Percentiles rank a stretch among this genome's conserved stretches.
phyloP scores from a whole-genome alignment of 2,797 vertebrate genomes.

The Epinephelus awoara region DNA sequence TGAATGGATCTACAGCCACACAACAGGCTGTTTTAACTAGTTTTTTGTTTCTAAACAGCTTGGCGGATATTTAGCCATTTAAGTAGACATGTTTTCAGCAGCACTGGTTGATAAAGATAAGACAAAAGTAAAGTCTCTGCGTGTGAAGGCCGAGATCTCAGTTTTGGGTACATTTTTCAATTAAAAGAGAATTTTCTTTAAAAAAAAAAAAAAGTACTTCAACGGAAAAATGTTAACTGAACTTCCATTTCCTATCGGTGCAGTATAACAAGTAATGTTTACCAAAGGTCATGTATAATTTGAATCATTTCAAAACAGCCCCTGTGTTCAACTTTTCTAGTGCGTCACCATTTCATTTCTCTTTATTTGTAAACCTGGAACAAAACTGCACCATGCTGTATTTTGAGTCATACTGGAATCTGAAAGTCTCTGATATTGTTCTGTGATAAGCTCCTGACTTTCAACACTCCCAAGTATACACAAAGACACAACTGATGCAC shows the following conservation, averaged over 20 bases:
- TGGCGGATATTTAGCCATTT: not conserved
- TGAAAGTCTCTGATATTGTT: conserved; percentile 39
- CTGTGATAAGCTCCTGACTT: conserved; percentile 28
- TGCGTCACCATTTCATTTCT: conserved; percentile 23
- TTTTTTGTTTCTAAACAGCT: not conserved
- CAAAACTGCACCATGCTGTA: conserved; percentile 5
- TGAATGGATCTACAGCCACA: not conserved
- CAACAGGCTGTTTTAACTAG: not conserved
- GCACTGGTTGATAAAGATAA: not conserved
- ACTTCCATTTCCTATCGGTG: not conserved
- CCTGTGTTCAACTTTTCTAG: not conserved
- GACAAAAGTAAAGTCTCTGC: not conserved
- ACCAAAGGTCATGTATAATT: not conserved
- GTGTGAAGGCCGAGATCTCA: not conserved
- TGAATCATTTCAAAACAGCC: conserved; percentile 2
- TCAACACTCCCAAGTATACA: conserved; percentile 16
- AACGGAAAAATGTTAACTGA: not conserved
- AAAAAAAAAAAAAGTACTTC: not conserved
- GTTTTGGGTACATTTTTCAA: not conserved
- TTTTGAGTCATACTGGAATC: conserved; percentile 54
- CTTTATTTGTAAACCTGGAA: conserved; percentile 35
- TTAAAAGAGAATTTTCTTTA: not conserved
- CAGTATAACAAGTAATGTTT: not conserved
- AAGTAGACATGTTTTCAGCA: not conserved
- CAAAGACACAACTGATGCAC: not conserved